Evolutionary conservation across 2,797 vertebrate species (phyloP), one percentile per base, ranked within the genome.

Genomic region (Zenarchopterus dispar): DNA sequence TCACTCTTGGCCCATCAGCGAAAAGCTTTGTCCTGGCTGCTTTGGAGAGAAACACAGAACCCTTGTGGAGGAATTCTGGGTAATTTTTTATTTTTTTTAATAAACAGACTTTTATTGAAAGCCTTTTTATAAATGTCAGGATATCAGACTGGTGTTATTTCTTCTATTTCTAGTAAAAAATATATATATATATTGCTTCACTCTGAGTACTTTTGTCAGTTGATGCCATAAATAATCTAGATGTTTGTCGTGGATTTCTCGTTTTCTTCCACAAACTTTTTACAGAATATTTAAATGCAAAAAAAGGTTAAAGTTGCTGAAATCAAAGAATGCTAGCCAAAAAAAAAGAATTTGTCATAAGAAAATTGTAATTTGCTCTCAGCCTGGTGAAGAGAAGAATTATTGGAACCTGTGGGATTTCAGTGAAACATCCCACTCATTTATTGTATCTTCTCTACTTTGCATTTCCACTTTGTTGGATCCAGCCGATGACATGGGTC

Each of bases 401-500:
- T 7, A 7, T 46, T 36, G 9, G 19, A 9, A 24, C 1, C 18
- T 24, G 6, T 16, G 10, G 19, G 45, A n/a, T 45, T 4, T 45
- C 24, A 2, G 4, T 18, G 13, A 60, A 42, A 2, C 26, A 47
- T 51, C 19, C n/a, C 5, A 26, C 17, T 4, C 18, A 8, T 47
- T 17, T 43, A 4, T 66, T 8, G 0, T 43, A 6, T 56, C 1
- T 1, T 48, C 8, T 46, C 5, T 55, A 11, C 1, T 21, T 51
- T n/a, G 15, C 13, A n/a, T 21, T 3, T 22, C 33, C 33, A 36
- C 33, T 36, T 36, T 33, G 4, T 33, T 48, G 50, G 11, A 17
- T 71, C 42, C 81, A 99, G 97, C 97, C 1, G 97, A 99, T 86
- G 97, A 99, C 82, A 99, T 99, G 97, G 97, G 97, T 50, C 85